Evolutionary conservation across 2,888 invertebrate genomes (phyloP).

Genomic region (Subacronicta megacephala): DNA sequence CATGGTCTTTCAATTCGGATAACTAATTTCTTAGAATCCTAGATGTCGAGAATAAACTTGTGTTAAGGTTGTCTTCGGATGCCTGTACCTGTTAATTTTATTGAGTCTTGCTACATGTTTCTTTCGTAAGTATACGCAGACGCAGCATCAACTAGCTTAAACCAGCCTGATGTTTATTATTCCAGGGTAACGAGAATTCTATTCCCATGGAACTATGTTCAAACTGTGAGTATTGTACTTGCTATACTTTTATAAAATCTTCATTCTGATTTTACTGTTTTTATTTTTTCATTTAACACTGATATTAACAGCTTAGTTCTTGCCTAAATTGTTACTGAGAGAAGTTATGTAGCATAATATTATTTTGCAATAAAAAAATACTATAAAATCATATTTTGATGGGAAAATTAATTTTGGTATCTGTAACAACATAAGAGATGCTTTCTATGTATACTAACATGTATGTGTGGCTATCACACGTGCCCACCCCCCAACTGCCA

Average conservation of each 20-base stretch:
- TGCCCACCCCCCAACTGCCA: conserved; percentile 34
- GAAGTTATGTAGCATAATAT: conserved; percentile 62
- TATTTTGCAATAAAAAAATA: conserved; percentile 39
- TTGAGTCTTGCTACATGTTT: too few species aligned
- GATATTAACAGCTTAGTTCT: conserved; percentile 67
- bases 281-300: conserved; percentile 63
- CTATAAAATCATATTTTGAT: conserved; percentile 26
- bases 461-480: conserved; percentile 58
- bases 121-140: background rate
- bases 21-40: conserved; percentile 4
- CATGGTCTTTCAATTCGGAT: conserved; percentile 5
- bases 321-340: conserved; percentile 69
- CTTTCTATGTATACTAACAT: conserved; percentile 58
- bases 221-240: conserved; percentile 93
- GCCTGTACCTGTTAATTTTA: background rate
- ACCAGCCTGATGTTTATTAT: conserved; percentile 58
- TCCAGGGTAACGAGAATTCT: conserved; percentile 98
- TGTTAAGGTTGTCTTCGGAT: conserved; percentile 5
- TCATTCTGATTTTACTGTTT: conserved; percentile 54
- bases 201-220: conserved; percentile 99
- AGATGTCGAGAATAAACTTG: conserved; percentile 21
- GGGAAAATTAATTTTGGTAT: conserved; percentile 30
- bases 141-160: conserved; percentile 27
- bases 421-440: conserved; percentile 45
- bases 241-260: conserved; percentile 30